Base-by-base conservation (phyloP, 2,888 invertebrate genomes). In the Drosophila melanosoma region DNA sequence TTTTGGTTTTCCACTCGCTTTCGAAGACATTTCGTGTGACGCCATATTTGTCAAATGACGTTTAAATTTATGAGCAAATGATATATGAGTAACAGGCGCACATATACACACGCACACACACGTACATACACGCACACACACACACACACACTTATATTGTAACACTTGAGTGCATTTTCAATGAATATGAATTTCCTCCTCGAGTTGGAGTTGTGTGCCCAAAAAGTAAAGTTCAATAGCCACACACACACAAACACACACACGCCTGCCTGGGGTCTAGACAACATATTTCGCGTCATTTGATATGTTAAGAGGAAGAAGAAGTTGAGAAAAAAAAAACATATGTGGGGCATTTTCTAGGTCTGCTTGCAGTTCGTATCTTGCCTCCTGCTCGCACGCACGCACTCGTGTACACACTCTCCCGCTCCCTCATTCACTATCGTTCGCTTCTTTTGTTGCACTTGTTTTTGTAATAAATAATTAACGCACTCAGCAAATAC, bases 31-130 rank as follows among this genome's bases (percentile, higher is more conserved):
- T 87, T 83, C 76, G 79, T 82, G 70, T 83, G 81, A 84, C 85
- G 87, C 80, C 80, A 82, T 82, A 84, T 84, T 87, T 84, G 80
- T 87, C 85, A 84, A 87, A 84, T 82, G 82, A 87, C 87, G 82
- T 87, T 87, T 84, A 84, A 84, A 87, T 82, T 86, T 82, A 87
- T 80, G 83, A 65, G 49, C 73, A 74, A 76, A 81, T 87, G 84
- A 81, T 75, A 81, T 77, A 83, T 87, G 80, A 82, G 80, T 75
- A 75, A 74, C 69, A 77, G 35, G 26, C 58, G 64, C 36, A 48
- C 57, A 66, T 36, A 62, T 36, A 26, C 69, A 17, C 56, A 10
- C 36, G 17, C 35, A 40, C 51, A 42, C 61, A 11, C 58, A 11
- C 51, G 45, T 29, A 56, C 38, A 17, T 36, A 29, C 15, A 42